Percentiles rank a stretch among this genome's conserved stretches.
Evolutionary conservation across 23 tunicate genomes (phyloP).

Genomic region (Halocynthia aurantium): DNA sequence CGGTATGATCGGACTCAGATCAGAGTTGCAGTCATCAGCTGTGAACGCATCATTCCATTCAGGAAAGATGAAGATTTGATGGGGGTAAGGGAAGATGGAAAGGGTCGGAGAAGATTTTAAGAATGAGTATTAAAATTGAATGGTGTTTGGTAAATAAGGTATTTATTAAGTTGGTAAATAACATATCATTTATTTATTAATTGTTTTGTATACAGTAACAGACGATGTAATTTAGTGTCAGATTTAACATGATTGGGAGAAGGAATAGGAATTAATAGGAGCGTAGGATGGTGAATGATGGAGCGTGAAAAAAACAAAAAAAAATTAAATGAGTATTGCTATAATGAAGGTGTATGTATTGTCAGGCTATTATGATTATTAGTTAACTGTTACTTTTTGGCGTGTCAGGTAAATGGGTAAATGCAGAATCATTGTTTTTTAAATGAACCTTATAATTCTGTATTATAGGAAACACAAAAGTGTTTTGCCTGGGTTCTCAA

Average conservation of each 20-base stretch:
- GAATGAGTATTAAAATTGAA: too few relatives aligned
- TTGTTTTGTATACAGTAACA: too few relatives aligned
- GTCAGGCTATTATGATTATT: background rate
- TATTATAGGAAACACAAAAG: too few relatives aligned
- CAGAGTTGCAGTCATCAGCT: constrained; percentile 71
- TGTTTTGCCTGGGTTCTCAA: too few relatives aligned
- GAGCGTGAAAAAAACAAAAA: constrained; percentile 20
- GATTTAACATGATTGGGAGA: background rate
- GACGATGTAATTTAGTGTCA: too few relatives aligned
- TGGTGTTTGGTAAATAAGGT: too few relatives aligned
- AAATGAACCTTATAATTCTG: too few relatives aligned
- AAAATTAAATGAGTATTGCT: background rate
- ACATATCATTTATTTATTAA: too few relatives aligned
- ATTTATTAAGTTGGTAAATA: too few relatives aligned
- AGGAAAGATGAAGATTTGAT: background rate
- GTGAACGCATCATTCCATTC: background rate
- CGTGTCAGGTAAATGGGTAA: too few relatives aligned
- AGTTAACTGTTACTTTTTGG: too few relatives aligned
- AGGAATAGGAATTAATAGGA: background rate
- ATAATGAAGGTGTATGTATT: background rate
- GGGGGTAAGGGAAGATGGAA: background rate
- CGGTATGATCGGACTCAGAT: constrained; percentile 75
- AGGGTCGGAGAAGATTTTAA: background rate
- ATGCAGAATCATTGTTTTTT: too few relatives aligned
- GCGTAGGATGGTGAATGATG: constrained; percentile 5